Conservation (phyloP, 1,140 invertebrate genomes). For the Drosophila sproati region DNA sequence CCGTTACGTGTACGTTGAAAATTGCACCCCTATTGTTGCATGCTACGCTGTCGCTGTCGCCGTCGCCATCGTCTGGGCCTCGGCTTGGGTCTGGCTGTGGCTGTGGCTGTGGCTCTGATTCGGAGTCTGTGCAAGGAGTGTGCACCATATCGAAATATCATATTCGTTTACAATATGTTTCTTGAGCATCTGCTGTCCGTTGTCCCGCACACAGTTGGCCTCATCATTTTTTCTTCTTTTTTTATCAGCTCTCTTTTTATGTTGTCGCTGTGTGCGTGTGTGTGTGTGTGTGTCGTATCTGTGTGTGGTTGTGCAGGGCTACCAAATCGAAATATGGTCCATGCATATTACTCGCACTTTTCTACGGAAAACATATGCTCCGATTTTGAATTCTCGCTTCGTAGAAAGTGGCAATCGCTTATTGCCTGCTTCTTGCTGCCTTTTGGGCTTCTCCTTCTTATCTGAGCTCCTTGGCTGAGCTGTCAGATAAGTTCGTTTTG, state of each 20-base stretch:
- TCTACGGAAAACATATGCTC: conserved; percentile 76
- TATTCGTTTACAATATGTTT: conserved; percentile 82
- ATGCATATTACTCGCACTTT: conserved; percentile 51
- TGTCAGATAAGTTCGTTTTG: conserved; percentile 53
- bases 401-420: conserved; percentile 43
- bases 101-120: conserved; percentile 1
- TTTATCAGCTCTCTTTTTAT: conserved; percentile 3
- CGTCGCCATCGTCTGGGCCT: conserved; percentile 17
- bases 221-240: conserved; percentile 34
- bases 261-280: conserved; percentile 3
- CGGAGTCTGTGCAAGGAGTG: conserved; percentile 59
- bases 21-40: conserved; percentile 75
- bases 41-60: conserved; percentile 19
- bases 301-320: conserved; percentile 7
- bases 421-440: conserved; percentile 24
- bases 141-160: conserved; percentile 79
- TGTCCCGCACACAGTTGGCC: conserved; percentile 45
- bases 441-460: conserved; percentile 36
- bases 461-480: conserved; percentile 32
- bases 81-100: background rate
- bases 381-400: conserved; percentile 47
- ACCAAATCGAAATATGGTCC: conserved; percentile 35
- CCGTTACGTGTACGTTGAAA: conserved; percentile 77
- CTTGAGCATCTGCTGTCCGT: conserved; percentile 70
- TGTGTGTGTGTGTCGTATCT: conserved; percentile 4